Evolutionary conservation across 2,888 invertebrate species (phyloP), one percentile per base, ranked within the genome.

Genomic region (Trichopoda pennipes): DNA sequence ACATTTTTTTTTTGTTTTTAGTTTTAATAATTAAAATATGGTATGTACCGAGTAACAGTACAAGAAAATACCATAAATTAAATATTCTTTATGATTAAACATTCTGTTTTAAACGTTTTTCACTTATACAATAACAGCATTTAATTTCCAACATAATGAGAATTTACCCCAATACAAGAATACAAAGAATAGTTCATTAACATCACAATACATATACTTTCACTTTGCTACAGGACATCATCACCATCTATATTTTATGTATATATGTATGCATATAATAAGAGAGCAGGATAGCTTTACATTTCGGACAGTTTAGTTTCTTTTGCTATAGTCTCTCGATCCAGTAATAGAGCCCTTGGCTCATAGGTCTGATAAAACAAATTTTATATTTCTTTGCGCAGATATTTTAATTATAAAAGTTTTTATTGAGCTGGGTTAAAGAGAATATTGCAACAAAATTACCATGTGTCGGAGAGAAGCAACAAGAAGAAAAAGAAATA

Each of bases 11-110:
- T 58, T 55, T 79, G 53, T 73, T 73, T 56, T 69, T 35, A 42
- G 42, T 80, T 70, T 69, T 80, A 64, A 63, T 69, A 75, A 75
- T 66, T 78, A 28, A 28, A 28, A 28, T 28, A 74, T 63, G 74
- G 63, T 64, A 79, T 64, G 58, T 60, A 58, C 42, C 35, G 44
- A 64, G 19, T 12, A 55, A 7, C 47, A 28, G 21, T 28, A 28
- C 47, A 70, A 63, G 63, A 70, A 56, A 56, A 49, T 55, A 61
- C 53, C 53, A 68, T 60, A 66, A 79, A 79, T 79, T 79, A 73
- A 73, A 79, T 79, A 79, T 79, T 73, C 73, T 60, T 68, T 61
- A 17, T 72, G 58, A 68, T 79, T 79, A 79, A 66, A 60, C 53
- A 79, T 73, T 79, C 53, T 38, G 53, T 66, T 72, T 78, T 44